Evolutionary conservation across 1,140 invertebrate genomes (phyloP).

Genomic region (fruit fly (Drosophila melanogaster)): Release_6_plus_ISO1_MT NT_033777.3:30874001-30874500

Average conservation of each 20-base stretch:
- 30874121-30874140: background rate
- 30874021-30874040: conserved; percentile 15
- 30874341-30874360: conserved; percentile 19
- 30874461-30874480: conserved; percentile 40
- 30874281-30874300: background rate
- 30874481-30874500: conserved; percentile 69
- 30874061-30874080: conserved; percentile 4
- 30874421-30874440: conserved; percentile 44
- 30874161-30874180: background rate
- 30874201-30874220: background rate
- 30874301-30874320: background rate
- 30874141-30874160: too few relatives aligned
- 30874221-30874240: background rate
- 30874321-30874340: background rate
- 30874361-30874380: conserved; percentile 34
- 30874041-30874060: too few relatives aligned
- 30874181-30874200: background rate
- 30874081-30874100: conserved; percentile 11
- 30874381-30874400: conserved; percentile 59
- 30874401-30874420: conserved; percentile 35
- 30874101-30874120: background rate
- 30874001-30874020: conserved; percentile 10
- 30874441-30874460: conserved; percentile 74
- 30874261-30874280: background rate
- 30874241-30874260: background rate